Conservation (phyloP, 1,140 invertebrate species). For the Apis dorsata region DNA sequence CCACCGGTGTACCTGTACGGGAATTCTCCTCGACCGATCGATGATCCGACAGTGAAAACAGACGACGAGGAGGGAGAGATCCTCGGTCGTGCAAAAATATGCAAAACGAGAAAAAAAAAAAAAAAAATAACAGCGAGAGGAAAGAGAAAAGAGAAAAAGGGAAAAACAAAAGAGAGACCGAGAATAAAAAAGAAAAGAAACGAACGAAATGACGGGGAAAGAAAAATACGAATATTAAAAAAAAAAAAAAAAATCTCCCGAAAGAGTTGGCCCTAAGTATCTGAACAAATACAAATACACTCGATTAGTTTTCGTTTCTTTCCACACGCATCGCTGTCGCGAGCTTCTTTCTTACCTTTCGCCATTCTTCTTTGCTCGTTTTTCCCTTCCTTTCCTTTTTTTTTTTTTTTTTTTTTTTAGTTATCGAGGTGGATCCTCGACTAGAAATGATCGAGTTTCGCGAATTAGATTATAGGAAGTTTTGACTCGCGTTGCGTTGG, state of each 20-base stretch:
- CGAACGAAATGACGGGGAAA: not conserved
- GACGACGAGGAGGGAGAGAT: conserved; percentile 36
- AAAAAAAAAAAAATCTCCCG: conserved; percentile 3
- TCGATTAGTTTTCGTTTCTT: conserved; percentile 28
- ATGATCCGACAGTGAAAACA: conserved; percentile 53
- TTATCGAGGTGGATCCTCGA: not conserved
- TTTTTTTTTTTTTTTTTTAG: not conserved
- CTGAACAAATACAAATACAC: conserved; percentile 27
- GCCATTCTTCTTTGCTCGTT: not conserved
- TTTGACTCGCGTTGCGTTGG: not conserved
- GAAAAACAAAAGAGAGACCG: not conserved
- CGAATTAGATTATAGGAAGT: conserved; percentile 6
- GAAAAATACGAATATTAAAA: not conserved
- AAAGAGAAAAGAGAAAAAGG: not conserved
- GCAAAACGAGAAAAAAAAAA: not conserved
- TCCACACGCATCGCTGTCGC: conserved; percentile 30
- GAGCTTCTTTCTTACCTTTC: conserved; percentile 18
- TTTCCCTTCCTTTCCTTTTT: not conserved
- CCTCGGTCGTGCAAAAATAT: conserved; percentile 33
- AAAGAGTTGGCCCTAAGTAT: conserved; percentile 49
- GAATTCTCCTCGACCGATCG: conserved; percentile 51
- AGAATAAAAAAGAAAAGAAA: not conserved
- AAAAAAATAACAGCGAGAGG: not conserved
- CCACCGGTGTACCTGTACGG: conserved; percentile 49
- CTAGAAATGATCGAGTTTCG: conserved; percentile 6